phyloP scores from a whole-genome alignment of 2,888 invertebrate species.

The Timandra comae region DNA sequence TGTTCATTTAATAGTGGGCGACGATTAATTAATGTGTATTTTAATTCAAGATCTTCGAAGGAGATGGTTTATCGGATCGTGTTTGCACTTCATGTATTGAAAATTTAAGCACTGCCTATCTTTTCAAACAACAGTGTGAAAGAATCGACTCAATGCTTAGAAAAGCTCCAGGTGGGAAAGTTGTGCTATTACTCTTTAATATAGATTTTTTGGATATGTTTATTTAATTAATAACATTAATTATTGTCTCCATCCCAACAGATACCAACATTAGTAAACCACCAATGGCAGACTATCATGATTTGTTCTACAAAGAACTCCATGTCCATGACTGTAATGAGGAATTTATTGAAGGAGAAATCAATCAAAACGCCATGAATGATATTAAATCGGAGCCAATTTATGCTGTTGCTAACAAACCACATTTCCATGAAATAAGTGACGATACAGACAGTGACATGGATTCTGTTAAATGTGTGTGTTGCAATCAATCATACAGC shows the following conservation, averaged over 20 bases:
- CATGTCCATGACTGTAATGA: conserved; percentile 53
- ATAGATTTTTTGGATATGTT: no score
- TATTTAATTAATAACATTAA: conserved; percentile 3
- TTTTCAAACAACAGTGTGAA: conserved; percentile 68
- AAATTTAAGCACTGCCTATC: conserved; percentile 63
- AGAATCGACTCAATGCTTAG: conserved; percentile 50
- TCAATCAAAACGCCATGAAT: conserved; percentile 54
- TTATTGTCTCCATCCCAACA: conserved; percentile 17
- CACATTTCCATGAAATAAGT: conserved; percentile 45
- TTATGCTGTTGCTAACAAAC: conserved; percentile 12
- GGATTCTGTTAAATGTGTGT: conserved; percentile 66
- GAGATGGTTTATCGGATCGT: conserved; percentile 62
- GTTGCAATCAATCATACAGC: conserved; percentile 58
- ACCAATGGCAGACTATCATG: conserved; percentile 47
- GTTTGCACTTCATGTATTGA: conserved; percentile 67
- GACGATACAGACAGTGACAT: conserved; percentile 71
- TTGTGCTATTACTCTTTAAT: no score
- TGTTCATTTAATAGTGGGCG: no score
- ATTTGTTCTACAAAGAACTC: conserved; percentile 58
- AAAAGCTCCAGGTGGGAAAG: conserved; percentile 55
- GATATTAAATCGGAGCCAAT: conserved; percentile 30
- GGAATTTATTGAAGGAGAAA: conserved; percentile 50
- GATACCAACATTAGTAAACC: conserved; percentile 49
- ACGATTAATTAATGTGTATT: no score
- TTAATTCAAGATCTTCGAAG: conserved; percentile 57